Base-by-base conservation (phyloP, 2,888 invertebrate species). In the Caenorhabditis sulstoni region DNA sequence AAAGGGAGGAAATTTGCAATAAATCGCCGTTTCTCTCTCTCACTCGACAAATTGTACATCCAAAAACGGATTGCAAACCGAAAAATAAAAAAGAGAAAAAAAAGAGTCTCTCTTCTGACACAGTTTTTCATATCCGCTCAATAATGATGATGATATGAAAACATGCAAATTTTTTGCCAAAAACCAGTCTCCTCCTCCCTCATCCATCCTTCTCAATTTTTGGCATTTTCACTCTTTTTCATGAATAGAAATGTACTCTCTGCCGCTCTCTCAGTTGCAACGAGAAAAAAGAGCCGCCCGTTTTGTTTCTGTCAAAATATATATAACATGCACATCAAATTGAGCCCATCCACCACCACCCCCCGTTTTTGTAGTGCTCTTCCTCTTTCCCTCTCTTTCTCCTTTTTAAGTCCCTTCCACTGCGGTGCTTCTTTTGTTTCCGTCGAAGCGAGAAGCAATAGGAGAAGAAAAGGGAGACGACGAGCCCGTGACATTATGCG, bases 311-410 rank as follows among this genome's bases (percentile, higher is more conserved):
- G 53, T 53, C 53, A 53, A 61, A 61, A 70, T 37, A 70, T 50
- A 50, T 52, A 29, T 35, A 50, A 68, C 53, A 55, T 55, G 57
- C 68, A 45, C 70, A 70, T 70, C 70, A 70, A 61, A 70, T 61
- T 70, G 70, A 70, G 61, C 70, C 70, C 45, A 44, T 45, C 59
- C n/a, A 41, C 47, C 49, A 18, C 37, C 64, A 22, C 41, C 44
- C 41, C 20, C 18, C 37, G n/a, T 12, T 29, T 67, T 55, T 22
- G n/a, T n/a, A n/a, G n/a, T 49, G 67, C 67, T 58, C 50, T 44
- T 53, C 53, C 29, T 29, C 52, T 35, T 53, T 65, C 23, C 45
- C 23, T n/a, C 20, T 37, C 29, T 35, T 18, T 3, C 45, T 47
- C 23, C 7, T 37, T 11, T 41, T 41, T 41, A 14, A 41, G 14